These are phyloP conservation scores for Nothura maculosa DNA, from an alignment of 2,797 vertebrate species.

Conservation along the genomic window DNA sequence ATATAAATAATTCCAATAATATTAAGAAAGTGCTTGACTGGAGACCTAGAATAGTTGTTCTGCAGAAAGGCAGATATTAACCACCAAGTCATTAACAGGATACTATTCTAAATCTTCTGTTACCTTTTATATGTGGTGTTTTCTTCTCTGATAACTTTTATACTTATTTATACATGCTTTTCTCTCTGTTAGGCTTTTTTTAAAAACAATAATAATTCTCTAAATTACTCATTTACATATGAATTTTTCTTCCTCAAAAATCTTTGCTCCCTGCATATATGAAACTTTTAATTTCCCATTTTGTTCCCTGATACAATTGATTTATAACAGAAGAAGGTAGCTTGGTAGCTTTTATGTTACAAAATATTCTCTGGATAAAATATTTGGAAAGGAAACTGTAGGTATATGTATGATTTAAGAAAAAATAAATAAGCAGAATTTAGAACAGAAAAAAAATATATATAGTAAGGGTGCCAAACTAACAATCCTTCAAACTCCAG, in stretches of 20 bases:
- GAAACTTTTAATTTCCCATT: not conserved
- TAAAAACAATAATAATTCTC: not conserved
- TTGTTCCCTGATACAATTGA: not conserved
- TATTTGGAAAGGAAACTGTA: not conserved
- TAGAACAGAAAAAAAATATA: not conserved
- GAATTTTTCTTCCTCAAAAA: not conserved
- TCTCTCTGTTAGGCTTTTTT: not conserved
- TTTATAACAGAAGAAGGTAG: not conserved
- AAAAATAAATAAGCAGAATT: not conserved
- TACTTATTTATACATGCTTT: not conserved
- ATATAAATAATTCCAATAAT: not conserved
- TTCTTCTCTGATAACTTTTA: not conserved
- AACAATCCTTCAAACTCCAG: not conserved
- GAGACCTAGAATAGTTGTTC: not conserved
- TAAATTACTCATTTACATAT: not conserved
- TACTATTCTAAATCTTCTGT: not conserved
- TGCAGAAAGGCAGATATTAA: not conserved
- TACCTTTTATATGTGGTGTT: not conserved
- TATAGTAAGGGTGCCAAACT: not conserved
- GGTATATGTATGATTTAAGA: not conserved
- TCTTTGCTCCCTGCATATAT: not conserved
- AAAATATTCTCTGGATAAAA: not conserved
- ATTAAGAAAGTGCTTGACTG: not conserved
- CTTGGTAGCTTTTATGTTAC: not conserved
- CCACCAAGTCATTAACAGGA: not conserved